Evolutionary conservation across 2,888 invertebrate genomes (phyloP), one percentile per base, ranked within the genome.

Genomic region (Agrotis clavis): DNA sequence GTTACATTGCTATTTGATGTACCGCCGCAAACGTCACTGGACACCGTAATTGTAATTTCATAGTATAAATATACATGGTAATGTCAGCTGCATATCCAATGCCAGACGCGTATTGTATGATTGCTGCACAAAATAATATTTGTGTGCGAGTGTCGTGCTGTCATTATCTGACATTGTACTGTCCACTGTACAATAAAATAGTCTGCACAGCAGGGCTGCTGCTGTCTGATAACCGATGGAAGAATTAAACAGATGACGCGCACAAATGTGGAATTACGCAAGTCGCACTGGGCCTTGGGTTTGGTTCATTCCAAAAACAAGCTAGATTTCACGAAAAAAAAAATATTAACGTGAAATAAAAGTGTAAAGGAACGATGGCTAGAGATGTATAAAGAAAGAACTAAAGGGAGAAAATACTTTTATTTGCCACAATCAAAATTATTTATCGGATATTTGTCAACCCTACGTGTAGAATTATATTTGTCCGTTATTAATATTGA

Each of bases 91-190:
- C 19, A 21, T n/a, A 14, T 57, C n/a, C 57, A 35, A 35, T 35
- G n/a, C n/a, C n/a, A n/a, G n/a, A n/a, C 30, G 67, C 13, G 19
- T 51, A 57, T 71, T 71, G 66, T 56, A 64, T 82, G 60, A 82
- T 73, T 56, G 66, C 62, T 56, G 66, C 19, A 35, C 68, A 79
- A 79, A 41, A 41, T 41, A 41, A 79, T 73, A 82, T 79, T 79
- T 68, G 65, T 57, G 67, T 67, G 53, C 48, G 63, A 67, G 16
- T 60, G 78, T 35, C 53, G 64, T 45, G n/a, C 57, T 45, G 63
- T 72, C 79, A 79, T 78, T 79, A 78, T 54, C 65, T 72, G 79
- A 53, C 41, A 59, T 71, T 72, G 79, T 65, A 61, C 60, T 48
- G 66, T 16, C 41, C 67, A 14, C 61, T 57, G 25, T 21, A 50